Evolutionary conservation across 2,888 invertebrate genomes (phyloP).

Genomic region (Apomyelois bistriatella): DNA sequence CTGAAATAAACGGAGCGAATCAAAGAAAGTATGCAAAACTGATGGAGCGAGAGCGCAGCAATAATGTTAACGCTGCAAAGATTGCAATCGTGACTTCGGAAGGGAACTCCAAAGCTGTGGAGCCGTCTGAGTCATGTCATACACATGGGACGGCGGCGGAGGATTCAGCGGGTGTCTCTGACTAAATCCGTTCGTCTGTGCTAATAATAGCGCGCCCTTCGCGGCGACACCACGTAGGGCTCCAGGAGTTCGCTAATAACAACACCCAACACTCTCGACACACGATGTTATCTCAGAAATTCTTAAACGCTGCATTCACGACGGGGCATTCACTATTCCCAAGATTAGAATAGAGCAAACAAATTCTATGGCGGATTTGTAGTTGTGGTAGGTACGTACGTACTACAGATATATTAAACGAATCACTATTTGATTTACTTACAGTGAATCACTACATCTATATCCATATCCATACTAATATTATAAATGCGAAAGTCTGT

Average conservation of each 20-base stretch:
- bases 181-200: slow-evolving; percentile 10
- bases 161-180: background rate
- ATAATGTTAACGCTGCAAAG: background rate
- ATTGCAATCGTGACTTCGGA: background rate
- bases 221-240: background rate
- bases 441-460: too few species aligned
- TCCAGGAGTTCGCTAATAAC: background rate
- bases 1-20: slow-evolving; percentile 27
- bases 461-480: too few species aligned
- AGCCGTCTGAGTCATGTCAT: background rate
- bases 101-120: background rate
- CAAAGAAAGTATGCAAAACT: slow-evolving; percentile 29
- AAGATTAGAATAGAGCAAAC: too few species aligned
- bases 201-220: slow-evolving; percentile 4
- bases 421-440: too few species aligned
- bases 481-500: too few species aligned
- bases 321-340: too few species aligned
- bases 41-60: slow-evolving; percentile 19
- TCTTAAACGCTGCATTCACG: too few species aligned
- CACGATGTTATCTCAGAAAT: background rate
- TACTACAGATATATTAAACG: too few species aligned
- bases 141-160: background rate
- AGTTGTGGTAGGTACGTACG: too few species aligned
- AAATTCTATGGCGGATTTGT: too few species aligned
- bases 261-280: background rate